phyloP scores from a whole-genome alignment of 2,113 vertebrate species.

The Sclerurus mexicanus region DNA sequence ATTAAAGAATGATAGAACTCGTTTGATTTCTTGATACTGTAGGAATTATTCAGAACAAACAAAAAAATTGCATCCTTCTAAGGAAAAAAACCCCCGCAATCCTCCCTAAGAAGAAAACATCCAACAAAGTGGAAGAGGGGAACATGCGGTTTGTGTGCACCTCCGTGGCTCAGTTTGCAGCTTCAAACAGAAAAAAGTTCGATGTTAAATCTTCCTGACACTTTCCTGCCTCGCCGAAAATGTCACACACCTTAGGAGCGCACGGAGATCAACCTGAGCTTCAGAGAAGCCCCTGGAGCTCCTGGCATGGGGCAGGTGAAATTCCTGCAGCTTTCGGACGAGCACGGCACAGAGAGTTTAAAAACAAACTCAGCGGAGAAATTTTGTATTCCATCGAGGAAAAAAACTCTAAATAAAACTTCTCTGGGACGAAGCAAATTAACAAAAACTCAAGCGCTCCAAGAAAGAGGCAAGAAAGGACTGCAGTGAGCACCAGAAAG shows the following conservation, averaged over 20 bases:
- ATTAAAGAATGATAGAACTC: constrained; percentile 57
- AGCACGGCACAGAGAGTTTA: rapidly evolving
- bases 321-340: rapidly evolving
- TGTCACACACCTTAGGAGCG: neutral
- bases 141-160: neutral
- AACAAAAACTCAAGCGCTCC: neutral
- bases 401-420: neutral
- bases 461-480: neutral
- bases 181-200: constrained; percentile 21
- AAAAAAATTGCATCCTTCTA: constrained; percentile 19
- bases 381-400: neutral
- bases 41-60: neutral
- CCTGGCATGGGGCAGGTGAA: neutral
- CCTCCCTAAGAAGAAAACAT: neutral
- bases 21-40: constrained; percentile 41
- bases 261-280: neutral
- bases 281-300: neutral
- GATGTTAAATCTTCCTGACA: constrained; percentile 23
- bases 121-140: neutral
- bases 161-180: neutral
- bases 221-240: neutral
- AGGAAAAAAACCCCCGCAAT: neutral
- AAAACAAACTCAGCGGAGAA: neutral
- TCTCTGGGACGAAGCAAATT: neutral
- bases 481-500: neutral